phyloP scores from a whole-genome alignment of 2,888 invertebrate genomes.

The Prosapia bicincta region DNA sequence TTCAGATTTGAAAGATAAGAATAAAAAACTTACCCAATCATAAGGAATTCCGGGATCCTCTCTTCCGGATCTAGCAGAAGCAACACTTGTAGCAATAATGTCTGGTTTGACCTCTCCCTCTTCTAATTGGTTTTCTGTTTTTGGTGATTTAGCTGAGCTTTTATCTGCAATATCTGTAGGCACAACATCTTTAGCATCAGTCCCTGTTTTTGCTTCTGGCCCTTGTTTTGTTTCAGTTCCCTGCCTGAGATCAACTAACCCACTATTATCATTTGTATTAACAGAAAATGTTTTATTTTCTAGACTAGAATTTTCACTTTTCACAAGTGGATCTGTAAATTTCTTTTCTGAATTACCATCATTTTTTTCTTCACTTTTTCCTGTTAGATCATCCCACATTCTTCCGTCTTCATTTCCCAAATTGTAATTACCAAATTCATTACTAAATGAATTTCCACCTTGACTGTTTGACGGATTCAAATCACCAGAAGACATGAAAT shows the following conservation, averaged over 20 bases:
- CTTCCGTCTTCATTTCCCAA: conserved; percentile 13
- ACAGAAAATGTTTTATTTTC: not conserved
- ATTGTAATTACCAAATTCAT: conserved; percentile 9
- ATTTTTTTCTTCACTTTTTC: conserved; percentile 3
- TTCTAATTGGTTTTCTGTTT: conserved; percentile 43
- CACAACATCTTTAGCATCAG: conserved; percentile 48
- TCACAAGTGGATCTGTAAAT: not conserved
- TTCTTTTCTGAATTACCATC: conserved; percentile 7
- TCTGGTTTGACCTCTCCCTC: conserved; percentile 54
- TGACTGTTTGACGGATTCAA: not conserved
- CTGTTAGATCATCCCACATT: conserved; percentile 18
- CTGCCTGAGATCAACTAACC: not conserved
- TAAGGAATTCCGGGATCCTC: conserved; percentile 82
- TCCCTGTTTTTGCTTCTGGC: conserved; percentile 43
- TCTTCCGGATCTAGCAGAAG: conserved; percentile 47
- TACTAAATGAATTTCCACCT: conserved; percentile 9
- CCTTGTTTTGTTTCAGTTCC: not conserved
- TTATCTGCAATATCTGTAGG: conserved; percentile 50
- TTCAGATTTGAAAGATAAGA: too few species aligned
- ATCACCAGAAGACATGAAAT: conserved; percentile 7
- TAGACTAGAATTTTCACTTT: conserved; percentile 14
- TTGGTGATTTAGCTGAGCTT: conserved; percentile 2
- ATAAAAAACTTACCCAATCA: conserved; percentile 71
- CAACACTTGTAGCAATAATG: conserved; percentile 44
- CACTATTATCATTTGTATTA: not conserved